Conservation (phyloP, 2,113 vertebrate genomes). For the Brachyhypopomus occidentalis region DNA sequence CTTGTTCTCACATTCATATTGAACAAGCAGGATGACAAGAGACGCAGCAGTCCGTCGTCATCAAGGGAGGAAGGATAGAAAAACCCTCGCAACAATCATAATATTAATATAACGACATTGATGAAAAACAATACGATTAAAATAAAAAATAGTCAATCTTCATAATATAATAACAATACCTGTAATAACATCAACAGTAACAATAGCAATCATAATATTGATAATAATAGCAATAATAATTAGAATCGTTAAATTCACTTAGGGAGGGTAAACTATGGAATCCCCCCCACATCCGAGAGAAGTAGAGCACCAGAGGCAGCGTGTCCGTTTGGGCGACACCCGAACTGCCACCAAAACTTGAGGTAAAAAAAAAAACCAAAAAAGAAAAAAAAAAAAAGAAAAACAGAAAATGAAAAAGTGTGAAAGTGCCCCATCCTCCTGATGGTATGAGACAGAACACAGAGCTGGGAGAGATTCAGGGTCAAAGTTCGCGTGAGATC, state of each 20-base stretch:
- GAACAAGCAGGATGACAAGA: conserved; percentile 63
- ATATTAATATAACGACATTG: conserved; percentile 76
- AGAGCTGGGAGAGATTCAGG: conserved; percentile 38
- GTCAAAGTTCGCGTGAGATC: conserved; percentile 5
- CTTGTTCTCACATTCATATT: conserved; percentile 53
- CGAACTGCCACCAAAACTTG: conserved; percentile 80
- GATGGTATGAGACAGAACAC: conserved; percentile 23
- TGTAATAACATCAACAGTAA: conserved; percentile 82
- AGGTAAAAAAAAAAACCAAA: conserved; percentile 78
- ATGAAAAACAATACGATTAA: conserved; percentile 68
- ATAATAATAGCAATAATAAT: conserved; percentile 81
- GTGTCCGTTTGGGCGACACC: conserved; percentile 64
- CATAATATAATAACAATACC: conserved; percentile 79
- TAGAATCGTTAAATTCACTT: conserved; percentile 79
- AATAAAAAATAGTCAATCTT: conserved; percentile 72
- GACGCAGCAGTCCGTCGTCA: conserved; percentile 61
- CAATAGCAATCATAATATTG: conserved; percentile 81
- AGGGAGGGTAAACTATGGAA: conserved; percentile 77
- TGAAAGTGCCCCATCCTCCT: conserved; percentile 56
- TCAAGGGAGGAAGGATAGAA: conserved; percentile 65
- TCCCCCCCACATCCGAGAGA: conserved; percentile 73
- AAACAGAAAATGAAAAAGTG: conserved; percentile 55
- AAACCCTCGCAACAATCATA: conserved; percentile 66
- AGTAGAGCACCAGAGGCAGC: conserved; percentile 81
- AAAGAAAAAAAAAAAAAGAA: neutral